phyloP scores from a whole-genome alignment of 2,113 vertebrate genomes.

The Crotalus viridis region DNA sequence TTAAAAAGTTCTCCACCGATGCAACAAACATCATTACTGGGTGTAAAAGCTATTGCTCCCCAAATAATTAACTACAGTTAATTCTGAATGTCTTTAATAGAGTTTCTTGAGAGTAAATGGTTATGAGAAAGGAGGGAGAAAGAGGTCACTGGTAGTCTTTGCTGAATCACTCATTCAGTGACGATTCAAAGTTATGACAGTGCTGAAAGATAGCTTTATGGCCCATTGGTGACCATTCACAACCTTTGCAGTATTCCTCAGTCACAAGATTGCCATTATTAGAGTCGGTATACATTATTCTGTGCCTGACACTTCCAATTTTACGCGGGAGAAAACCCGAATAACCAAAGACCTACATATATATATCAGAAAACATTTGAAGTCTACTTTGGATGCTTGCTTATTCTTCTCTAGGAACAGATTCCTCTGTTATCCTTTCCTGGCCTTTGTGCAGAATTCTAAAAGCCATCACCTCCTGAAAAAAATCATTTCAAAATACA shows the following conservation, averaged over 20 bases:
- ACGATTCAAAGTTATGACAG: no score
- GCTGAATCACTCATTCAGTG: no score
- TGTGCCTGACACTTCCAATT: no score
- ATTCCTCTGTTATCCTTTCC: neutral
- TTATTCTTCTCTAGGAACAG: neutral
- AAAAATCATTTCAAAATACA: neutral
- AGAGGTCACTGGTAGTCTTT: conserved; percentile 19
- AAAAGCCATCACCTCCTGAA: neutral
- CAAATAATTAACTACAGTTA: neutral
- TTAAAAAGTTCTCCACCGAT: neutral
- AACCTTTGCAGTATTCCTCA: no score
- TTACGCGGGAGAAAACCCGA: no score
- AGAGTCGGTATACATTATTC: no score
- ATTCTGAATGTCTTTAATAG: neutral
- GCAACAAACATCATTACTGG: neutral
- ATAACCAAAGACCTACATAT: neutral
- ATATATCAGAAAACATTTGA: neutral
- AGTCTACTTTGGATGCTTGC: neutral
- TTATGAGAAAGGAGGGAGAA: conserved; percentile 34
- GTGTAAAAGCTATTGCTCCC: no score
- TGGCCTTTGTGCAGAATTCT: neutral
- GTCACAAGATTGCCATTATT: no score
- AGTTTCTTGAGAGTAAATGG: neutral
- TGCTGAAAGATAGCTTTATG: no score
- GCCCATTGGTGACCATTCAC: no score